Conservation (phyloP, 2,888 invertebrate species). For the Anarsia innoxiella region DNA sequence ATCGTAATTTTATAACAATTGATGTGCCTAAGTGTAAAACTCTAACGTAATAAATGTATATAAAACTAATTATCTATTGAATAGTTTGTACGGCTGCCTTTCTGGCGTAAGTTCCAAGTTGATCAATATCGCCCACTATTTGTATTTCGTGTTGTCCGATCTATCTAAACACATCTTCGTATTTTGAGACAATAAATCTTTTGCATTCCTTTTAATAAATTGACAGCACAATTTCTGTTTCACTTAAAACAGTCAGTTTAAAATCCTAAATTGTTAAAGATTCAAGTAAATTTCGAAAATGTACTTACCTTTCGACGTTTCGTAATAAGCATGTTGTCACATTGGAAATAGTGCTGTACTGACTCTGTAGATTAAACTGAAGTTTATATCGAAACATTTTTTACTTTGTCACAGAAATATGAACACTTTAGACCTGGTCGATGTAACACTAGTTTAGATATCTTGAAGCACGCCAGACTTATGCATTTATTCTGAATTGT, state of each 20-base stretch:
- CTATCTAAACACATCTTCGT: no score
- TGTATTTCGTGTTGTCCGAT: no score
- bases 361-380: slow-evolving; percentile 21
- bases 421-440: slow-evolving; percentile 22
- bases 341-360: slow-evolving; percentile 46
- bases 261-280: no score
- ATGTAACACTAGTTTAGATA: slow-evolving; percentile 37
- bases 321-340: no score
- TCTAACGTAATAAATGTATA: slow-evolving; percentile 63
- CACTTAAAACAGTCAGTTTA: no score
- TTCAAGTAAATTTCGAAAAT: no score
- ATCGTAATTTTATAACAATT: slow-evolving; percentile 74
- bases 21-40: slow-evolving; percentile 76
- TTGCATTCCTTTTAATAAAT: slow-evolving; percentile 6
- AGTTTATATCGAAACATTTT: slow-evolving; percentile 12
- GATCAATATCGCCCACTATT: slow-evolving; percentile 10
- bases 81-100: slow-evolving; percentile 13
- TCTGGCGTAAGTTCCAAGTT: no score
- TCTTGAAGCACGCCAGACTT: slow-evolving; percentile 54
- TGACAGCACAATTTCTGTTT: slow-evolving; percentile 7
- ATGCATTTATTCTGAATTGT: slow-evolving; percentile 48
- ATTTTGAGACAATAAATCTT: slow-evolving; percentile 13
- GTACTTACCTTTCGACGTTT: neutral
- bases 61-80: slow-evolving; percentile 27
- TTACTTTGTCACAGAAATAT: slow-evolving; percentile 21